These are phyloP conservation scores for Hanleya hanleyi DNA, from an alignment of 2,888 invertebrate species.

Conservation along the genomic window DNA sequence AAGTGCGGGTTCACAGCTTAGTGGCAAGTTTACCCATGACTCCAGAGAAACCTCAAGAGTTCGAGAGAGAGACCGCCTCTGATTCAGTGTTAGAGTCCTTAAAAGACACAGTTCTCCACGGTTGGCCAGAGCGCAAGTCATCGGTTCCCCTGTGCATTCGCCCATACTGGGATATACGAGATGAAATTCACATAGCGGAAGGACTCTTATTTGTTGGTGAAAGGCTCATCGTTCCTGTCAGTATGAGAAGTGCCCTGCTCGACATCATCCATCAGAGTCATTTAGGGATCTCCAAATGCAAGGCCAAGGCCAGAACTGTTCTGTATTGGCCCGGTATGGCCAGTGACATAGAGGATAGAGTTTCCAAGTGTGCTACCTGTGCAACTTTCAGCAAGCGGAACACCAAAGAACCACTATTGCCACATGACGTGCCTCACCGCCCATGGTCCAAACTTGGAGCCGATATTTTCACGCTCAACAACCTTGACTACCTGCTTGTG, in stretches of 20 bases:
- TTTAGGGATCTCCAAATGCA: conserved; percentile 27
- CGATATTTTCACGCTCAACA: conserved; percentile 24
- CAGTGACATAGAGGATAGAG: background rate
- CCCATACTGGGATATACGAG: conserved; percentile 17
- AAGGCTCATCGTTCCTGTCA: conserved; percentile 17
- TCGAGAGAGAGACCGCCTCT: background rate
- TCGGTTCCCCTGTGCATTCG: background rate
- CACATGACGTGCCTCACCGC: conserved; percentile 22
- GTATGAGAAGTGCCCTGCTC: conserved; percentile 8
- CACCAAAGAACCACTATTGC: conserved; percentile 24
- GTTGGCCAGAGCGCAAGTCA: background rate
- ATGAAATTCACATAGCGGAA: conserved; percentile 20
- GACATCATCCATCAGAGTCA: conserved; percentile 21
- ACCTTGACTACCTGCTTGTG: conserved; percentile 20
- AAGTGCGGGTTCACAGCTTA: conserved; percentile 19
- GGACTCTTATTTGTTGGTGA: conserved; percentile 16
- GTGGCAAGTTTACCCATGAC: background rate
- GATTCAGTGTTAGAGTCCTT: background rate
- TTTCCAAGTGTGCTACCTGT: conserved; percentile 10
- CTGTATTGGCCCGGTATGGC: conserved; percentile 26
- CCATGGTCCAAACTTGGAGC: conserved; percentile 27
- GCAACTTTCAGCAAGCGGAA: conserved; percentile 15
- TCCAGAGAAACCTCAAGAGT: background rate
- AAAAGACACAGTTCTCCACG: background rate
- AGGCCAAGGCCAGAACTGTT: conserved; percentile 17